A percentile compares a stretch with the other conserved stretches of the same genome.
Evolutionary conservation across 1,140 invertebrate genomes (phyloP).

Genomic region (Choristoneura fumiferana): DNA sequence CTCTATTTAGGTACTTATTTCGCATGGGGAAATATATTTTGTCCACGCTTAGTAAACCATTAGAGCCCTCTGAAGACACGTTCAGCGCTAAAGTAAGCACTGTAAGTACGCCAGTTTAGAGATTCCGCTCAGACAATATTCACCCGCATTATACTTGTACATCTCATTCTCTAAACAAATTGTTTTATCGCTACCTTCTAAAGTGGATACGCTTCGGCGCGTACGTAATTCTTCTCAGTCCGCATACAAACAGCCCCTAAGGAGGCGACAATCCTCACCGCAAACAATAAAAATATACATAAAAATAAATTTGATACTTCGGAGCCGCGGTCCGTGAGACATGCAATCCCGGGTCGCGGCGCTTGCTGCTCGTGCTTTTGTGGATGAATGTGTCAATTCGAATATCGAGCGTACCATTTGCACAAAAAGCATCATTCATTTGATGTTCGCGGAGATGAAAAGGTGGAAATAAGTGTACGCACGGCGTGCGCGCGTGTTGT

Average conservation of each 20-base stretch:
- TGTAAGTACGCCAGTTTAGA: slow-evolving; percentile 35
- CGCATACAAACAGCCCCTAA: slow-evolving; percentile 72
- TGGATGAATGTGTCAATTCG: slow-evolving; percentile 32
- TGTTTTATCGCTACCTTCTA: slow-evolving; percentile 65
- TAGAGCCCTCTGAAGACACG: slow-evolving; percentile 38
- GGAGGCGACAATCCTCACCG: slow-evolving; percentile 71
- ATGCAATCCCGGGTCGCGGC: slow-evolving; percentile 39
- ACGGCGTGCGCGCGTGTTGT: slow-evolving; percentile 44
- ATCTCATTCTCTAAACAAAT: slow-evolving; percentile 62
- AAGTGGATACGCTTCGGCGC: slow-evolving; percentile 56
- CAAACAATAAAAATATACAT: slow-evolving; percentile 76
- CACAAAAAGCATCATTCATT: slow-evolving; percentile 27
- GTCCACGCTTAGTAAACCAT: slow-evolving; percentile 29
- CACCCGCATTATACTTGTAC: slow-evolving; percentile 49
- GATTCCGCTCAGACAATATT: slow-evolving; percentile 40
- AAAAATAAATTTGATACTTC: slow-evolving; percentile 74
- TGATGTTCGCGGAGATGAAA: slow-evolving; percentile 36
- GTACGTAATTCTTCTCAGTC: slow-evolving; percentile 67
- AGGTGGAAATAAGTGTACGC: slow-evolving; percentile 36
- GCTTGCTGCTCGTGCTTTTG: slow-evolving; percentile 16
- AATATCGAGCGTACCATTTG: slow-evolving; percentile 32
- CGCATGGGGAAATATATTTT: slow-evolving; percentile 39
- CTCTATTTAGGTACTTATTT: slow-evolving; percentile 25
- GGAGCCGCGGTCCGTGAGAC: slow-evolving; percentile 53
- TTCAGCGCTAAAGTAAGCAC: slow-evolving; percentile 43